phyloP scores from a whole-genome alignment of 2,888 invertebrate species.

The Zeuzera pyrina region DNA sequence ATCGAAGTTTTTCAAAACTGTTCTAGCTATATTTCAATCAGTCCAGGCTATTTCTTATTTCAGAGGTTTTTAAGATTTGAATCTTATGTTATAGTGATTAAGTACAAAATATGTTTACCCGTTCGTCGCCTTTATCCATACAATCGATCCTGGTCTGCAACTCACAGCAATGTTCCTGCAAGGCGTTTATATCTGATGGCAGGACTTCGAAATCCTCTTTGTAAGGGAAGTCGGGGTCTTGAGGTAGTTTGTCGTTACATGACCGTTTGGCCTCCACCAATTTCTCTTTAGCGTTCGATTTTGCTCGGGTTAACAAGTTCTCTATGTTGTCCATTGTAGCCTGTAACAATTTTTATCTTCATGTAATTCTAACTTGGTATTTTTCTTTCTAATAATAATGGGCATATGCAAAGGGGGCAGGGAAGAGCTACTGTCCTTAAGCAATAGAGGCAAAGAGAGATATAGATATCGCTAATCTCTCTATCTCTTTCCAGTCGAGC shows the following conservation, averaged over 20 bases:
- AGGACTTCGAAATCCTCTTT: slow-evolving; percentile 64
- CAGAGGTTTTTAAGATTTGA: no score
- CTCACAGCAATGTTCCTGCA: slow-evolving; percentile 69
- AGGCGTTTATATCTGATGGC: slow-evolving; percentile 59
- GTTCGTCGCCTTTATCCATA: slow-evolving; percentile 71
- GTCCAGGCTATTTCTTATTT: no score
- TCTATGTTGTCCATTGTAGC: slow-evolving; percentile 47
- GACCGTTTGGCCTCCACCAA: slow-evolving; percentile 65
- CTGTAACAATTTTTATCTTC: slow-evolving; percentile 26
- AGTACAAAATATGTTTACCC: slow-evolving; percentile 61
- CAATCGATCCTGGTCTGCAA: slow-evolving; percentile 77
- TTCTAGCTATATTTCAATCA: no score
- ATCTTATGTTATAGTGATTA: no score
- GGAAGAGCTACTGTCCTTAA: no score
- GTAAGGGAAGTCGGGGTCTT: slow-evolving; percentile 71
- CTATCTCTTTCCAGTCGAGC: no score
- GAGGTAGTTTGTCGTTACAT: slow-evolving; percentile 72
- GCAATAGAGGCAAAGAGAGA: no score
- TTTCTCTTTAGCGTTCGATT: slow-evolving; percentile 60
- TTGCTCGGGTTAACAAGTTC: slow-evolving; percentile 29
- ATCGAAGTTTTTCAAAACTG: no score
- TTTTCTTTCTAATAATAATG: not conserved
- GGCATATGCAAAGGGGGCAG: no score
- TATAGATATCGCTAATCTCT: no score
- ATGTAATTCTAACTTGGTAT: no score